A percentile compares a stretch with the other conserved stretches of the same genome.
These are phyloP conservation scores for Oncorhynchus nerka DNA, from an alignment of 2,113 vertebrate genomes.

Conservation along the genomic window DNA sequence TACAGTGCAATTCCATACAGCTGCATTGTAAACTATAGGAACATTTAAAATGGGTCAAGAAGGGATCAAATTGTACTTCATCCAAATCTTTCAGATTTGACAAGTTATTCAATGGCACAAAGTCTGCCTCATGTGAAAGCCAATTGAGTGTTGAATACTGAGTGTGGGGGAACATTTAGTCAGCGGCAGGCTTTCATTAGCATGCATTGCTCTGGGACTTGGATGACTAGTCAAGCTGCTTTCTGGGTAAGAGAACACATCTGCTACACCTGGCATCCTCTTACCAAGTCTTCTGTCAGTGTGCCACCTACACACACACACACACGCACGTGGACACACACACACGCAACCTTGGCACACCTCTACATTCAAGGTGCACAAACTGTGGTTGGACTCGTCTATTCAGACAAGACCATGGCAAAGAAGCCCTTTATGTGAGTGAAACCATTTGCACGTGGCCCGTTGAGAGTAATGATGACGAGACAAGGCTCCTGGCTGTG, in stretches of 20 bases:
- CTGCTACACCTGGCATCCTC: neutral
- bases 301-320: neutral
- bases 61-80: neutral
- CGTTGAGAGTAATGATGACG: neutral
- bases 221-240: neutral
- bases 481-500: neutral
- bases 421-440: too few species aligned
- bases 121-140: neutral
- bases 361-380: too few species aligned
- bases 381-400: too few species aligned
- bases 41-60: too few species aligned
- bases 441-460: neutral
- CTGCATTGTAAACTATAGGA: too few species aligned
- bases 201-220: neutral
- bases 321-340: too few species aligned
- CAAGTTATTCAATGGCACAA: neutral
- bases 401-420: too few species aligned
- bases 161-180: neutral
- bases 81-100: neutral
- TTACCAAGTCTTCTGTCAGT: neutral
- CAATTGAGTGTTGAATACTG: neutral
- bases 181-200: neutral
- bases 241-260: neutral
- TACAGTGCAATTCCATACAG: too few species aligned
- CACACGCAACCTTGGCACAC: too few species aligned